Conservation (phyloP, 2,888 invertebrate genomes). For the Tiphia femorata region DNA sequence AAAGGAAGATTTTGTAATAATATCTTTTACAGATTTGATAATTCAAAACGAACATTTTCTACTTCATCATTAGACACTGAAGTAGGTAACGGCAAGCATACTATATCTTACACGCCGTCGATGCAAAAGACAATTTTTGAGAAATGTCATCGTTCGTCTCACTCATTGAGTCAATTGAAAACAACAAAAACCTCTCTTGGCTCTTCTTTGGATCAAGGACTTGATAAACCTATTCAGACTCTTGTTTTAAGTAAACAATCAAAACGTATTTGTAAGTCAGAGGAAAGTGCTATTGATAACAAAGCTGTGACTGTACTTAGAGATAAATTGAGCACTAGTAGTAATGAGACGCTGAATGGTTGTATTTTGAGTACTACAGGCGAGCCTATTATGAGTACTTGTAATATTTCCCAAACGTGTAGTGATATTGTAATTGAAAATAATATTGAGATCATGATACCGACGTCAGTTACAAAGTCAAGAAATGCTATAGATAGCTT, state of each 20-base stretch:
- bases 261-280: slow-evolving; percentile 65
- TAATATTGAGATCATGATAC: slow-evolving; percentile 63
- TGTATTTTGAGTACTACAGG: slow-evolving; percentile 40
- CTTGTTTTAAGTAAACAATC: slow-evolving; percentile 52
- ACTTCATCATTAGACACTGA: slow-evolving; percentile 66
- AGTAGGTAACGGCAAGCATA: slow-evolving; percentile 52
- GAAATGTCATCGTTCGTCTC: slow-evolving; percentile 56
- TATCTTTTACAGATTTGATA: slow-evolving; percentile 57
- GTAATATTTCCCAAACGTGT: slow-evolving; percentile 16
- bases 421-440: slow-evolving; percentile 41
- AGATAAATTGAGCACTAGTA: slow-evolving; percentile 52
- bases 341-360: slow-evolving; percentile 59
- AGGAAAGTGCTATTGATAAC: slow-evolving; percentile 64
- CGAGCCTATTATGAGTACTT: slow-evolving; percentile 25
- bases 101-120: slow-evolving; percentile 55
- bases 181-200: slow-evolving; percentile 57
- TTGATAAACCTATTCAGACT: slow-evolving; percentile 57
- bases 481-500: slow-evolving; percentile 43
- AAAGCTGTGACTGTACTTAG: slow-evolving; percentile 53
- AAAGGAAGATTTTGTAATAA: neutral
- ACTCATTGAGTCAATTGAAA: slow-evolving; percentile 60
- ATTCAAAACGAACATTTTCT: slow-evolving; percentile 66
- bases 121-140: slow-evolving; percentile 61
- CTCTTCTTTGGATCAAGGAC: slow-evolving; percentile 65
- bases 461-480: slow-evolving; percentile 60